Evolutionary conservation across 2,113 vertebrate genomes (phyloP).

Genomic region (Prinia subflava): DNA sequence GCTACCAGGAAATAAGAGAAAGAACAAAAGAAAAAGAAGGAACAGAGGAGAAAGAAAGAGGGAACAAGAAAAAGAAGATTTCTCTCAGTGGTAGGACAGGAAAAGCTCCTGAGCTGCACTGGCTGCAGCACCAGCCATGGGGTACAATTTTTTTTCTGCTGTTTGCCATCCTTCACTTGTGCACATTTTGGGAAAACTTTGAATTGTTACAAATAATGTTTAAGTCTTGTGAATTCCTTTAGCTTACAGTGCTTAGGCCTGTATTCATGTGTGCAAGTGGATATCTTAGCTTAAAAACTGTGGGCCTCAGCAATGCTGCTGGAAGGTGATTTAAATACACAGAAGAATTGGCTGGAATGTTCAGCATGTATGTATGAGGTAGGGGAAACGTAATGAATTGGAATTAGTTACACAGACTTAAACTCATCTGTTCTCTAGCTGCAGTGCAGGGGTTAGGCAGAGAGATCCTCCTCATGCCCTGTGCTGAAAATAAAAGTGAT

Average conservation of each 20-base stretch:
- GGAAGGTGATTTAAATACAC: not conserved
- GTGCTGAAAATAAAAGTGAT: not conserved
- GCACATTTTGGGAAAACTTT: not conserved
- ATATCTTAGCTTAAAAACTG: not conserved
- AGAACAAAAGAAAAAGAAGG: not conserved
- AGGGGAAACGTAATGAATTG: not conserved
- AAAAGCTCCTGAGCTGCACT: not conserved
- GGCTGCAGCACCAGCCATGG: not conserved
- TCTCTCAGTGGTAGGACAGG: not conserved
- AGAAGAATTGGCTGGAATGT: not conserved
- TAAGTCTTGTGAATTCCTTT: not conserved
- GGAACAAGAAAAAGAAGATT: not conserved
- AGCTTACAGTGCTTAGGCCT: not conserved
- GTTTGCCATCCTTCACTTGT: not conserved
- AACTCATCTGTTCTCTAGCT: not conserved
- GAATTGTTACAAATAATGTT: not conserved
- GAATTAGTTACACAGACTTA: not conserved
- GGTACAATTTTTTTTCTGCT: not conserved
- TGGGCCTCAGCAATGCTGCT: not conserved
- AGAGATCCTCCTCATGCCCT: not conserved
- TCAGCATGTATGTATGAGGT: not conserved
- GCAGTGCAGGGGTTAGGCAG: fast-evolving
- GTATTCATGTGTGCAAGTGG: not conserved
- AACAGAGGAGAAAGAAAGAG: not conserved
- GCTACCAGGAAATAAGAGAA: not conserved